These are phyloP conservation scores for Crax fasciolata DNA, from an alignment of 2,797 vertebrate species.

Conservation along the genomic window DNA sequence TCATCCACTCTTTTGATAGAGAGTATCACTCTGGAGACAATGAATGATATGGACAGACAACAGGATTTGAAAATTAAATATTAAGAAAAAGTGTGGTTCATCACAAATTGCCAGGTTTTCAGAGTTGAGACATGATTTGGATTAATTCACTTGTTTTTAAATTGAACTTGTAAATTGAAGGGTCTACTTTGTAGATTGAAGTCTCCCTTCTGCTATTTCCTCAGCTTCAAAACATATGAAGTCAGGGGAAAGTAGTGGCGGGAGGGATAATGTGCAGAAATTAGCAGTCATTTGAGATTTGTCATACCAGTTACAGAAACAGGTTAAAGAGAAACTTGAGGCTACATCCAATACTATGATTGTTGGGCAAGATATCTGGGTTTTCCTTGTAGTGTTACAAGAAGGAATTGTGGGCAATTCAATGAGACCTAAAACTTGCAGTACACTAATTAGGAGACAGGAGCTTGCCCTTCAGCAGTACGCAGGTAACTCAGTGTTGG, in stretches of 20 bases:
- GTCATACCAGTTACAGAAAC: background rate
- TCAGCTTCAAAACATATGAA: background rate
- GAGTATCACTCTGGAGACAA: background rate
- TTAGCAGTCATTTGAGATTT: background rate
- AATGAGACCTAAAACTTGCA: background rate
- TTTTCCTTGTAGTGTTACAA: background rate
- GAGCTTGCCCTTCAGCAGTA: background rate
- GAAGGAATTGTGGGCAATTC: rapidly evolving
- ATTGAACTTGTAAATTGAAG: background rate
- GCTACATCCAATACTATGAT: background rate
- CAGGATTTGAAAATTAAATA: background rate
- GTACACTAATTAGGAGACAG: rapidly evolving
- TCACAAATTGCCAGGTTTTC: background rate
- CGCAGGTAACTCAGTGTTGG: rapidly evolving
- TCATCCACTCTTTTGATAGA: background rate
- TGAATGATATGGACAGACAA: background rate
- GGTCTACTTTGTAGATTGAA: background rate
- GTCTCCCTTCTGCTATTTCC: background rate
- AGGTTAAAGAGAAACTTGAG: background rate
- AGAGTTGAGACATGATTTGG: background rate
- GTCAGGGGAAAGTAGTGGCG: rapidly evolving
- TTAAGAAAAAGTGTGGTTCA: background rate
- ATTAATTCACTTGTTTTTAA: background rate
- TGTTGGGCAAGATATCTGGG: background rate
- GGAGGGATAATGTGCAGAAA: background rate